These are phyloP conservation scores for Bombus superbus DNA, from an alignment of 1,140 invertebrate genomes.

Conservation along the genomic window DNA sequence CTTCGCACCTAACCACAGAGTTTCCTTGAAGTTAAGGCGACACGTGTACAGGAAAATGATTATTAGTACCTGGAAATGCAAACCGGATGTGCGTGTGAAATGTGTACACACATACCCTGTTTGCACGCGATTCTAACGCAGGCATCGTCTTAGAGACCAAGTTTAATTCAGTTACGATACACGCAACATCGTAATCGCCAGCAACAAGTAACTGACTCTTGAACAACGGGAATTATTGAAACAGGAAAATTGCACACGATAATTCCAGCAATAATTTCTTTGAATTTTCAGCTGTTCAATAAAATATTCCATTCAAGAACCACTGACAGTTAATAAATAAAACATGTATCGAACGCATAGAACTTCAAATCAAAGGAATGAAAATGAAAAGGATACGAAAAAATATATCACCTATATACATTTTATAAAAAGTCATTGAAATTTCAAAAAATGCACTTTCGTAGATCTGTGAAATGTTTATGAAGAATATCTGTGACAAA, in stretches of 20 bases:
- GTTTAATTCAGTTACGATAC: slow-evolving; percentile 59
- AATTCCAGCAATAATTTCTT: background rate
- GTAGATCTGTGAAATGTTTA: too few relatives aligned
- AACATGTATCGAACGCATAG: background rate
- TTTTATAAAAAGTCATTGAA: too few relatives aligned
- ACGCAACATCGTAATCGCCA: slow-evolving; percentile 31
- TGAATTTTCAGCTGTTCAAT: background rate
- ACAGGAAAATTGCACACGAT: background rate
- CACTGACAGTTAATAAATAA: background rate
- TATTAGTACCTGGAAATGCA: slow-evolving; percentile 65
- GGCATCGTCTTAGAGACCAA: slow-evolving; percentile 44
- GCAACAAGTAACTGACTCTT: slow-evolving; percentile 34
- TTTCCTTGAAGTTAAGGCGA: slow-evolving; percentile 56
- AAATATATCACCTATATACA: too few relatives aligned
- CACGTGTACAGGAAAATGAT: slow-evolving; percentile 70
- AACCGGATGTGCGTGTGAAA: slow-evolving; percentile 74
- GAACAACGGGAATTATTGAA: background rate
- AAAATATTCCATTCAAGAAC: background rate
- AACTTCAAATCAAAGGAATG: background rate
- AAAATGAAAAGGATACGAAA: too few relatives aligned
- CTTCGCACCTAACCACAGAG: slow-evolving; percentile 17
- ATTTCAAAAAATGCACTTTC: too few relatives aligned
- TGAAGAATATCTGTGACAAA: too few relatives aligned
- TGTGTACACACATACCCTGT: slow-evolving; percentile 33
- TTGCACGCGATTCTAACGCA: slow-evolving; percentile 63